phyloP scores from a whole-genome alignment of 92 coral and sea anemone genomes.

The Anthopleura xanthogrammica region DNA sequence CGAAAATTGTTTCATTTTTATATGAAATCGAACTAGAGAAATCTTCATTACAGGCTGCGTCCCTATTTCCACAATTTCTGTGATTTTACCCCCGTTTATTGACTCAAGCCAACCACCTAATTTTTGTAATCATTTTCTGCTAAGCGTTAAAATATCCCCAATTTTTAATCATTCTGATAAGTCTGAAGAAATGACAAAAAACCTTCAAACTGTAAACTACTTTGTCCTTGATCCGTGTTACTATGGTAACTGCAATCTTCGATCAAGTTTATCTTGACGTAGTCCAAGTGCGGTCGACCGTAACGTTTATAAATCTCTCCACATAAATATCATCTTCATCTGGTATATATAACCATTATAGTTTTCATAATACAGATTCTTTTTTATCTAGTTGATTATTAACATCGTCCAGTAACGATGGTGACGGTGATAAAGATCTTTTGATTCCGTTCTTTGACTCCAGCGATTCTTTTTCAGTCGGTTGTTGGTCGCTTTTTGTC shows the following conservation, averaged over 20 bases:
- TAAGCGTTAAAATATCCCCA: not conserved
- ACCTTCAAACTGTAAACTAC: not conserved
- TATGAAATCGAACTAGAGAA: too few relatives aligned
- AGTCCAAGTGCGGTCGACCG: not conserved
- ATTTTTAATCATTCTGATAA: not conserved
- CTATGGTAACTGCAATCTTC: not conserved
- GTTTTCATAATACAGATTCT: slow-evolving; percentile 1
- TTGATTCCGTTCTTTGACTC: not conserved
- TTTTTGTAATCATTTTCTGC: not conserved
- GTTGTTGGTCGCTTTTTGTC: slow-evolving; percentile 6
- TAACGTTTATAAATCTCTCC: too few relatives aligned
- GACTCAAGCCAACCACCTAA: not conserved
- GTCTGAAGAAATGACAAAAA: not conserved
- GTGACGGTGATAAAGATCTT: slow-evolving; percentile 12
- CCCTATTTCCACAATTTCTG: too few relatives aligned
- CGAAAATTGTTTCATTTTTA: too few relatives aligned
- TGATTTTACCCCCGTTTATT: too few relatives aligned
- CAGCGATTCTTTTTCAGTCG: not conserved
- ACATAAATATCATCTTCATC: not conserved
- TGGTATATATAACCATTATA: not conserved
- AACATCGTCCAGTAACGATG: not conserved
- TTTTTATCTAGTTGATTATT: not conserved
- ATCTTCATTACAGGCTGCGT: too few relatives aligned
- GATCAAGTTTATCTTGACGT: too few relatives aligned
- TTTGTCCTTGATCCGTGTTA: not conserved